Evolutionary conservation across 2,797 vertebrate genomes (phyloP), one percentile per base, ranked within the genome.

Genomic region (Staurois parvus): DNA sequence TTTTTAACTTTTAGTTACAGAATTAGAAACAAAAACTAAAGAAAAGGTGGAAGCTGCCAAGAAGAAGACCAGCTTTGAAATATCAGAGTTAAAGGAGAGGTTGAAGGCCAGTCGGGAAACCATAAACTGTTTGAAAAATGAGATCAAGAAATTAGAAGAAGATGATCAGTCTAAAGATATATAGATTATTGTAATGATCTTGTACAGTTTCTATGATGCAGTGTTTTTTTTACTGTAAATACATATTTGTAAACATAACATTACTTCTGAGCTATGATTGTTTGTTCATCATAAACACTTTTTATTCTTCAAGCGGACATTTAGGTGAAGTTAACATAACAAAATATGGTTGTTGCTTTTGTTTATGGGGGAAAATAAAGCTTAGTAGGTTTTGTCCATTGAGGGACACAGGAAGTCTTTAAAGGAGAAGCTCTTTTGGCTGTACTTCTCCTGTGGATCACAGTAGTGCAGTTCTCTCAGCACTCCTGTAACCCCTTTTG

Each of bases 21-120:
- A 99, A 91, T 94, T 97, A 88, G 97, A 99, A 94, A 93, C 96
- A 85, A 97, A 94, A 93, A 99, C 97, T 19, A 96, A 97, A 88
- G 98, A 99, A 90, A 99, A 99, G 90, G 90, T 99, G 79, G 98
- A 99, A 89, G 90, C 93, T 12, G 97, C 98, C 9, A 99, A 98
- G 94, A 99, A 97, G 92, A 98, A 97, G 93, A 99, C 97, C 34
- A 99, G 97, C 89, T 96, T 97, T 92, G 98, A 99, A 94, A 99
- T 99, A 79, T 94, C 96, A 8, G 98, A 99, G 88, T 95, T 99
- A 88, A 99, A 99, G 92, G 98, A 99, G 90, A 96, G 97, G 89
- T 93, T 99, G 83, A 99, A 99, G 94, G 97, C 97, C 91, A 99
- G 97, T 91, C 96, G 98, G 90, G 98, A 99, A 92, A 98, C 96